Conservation (phyloP, 92 coral and sea anemone species). For the Palythoa grandiflora region DNA sequence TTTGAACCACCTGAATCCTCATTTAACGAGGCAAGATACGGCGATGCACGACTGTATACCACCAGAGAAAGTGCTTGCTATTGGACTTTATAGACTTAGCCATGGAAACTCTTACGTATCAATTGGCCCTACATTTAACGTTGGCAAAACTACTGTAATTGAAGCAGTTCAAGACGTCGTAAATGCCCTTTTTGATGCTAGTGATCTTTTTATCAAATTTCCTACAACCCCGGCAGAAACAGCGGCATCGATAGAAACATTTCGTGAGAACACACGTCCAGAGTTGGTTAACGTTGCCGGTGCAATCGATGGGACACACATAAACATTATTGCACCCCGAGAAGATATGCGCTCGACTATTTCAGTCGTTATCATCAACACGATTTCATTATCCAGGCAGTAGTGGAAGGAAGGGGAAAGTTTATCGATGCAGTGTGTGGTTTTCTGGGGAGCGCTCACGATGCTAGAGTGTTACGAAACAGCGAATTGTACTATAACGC, state of each 20-base stretch:
- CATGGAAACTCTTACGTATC: constrained; percentile 60
- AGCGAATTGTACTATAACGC: constrained; percentile 58
- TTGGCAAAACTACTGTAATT: constrained; percentile 63
- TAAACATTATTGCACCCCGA: constrained; percentile 43
- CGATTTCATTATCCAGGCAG: constrained; percentile 52
- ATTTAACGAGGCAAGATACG: constrained; percentile 60
- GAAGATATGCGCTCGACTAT: constrained; percentile 56
- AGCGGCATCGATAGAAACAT: constrained; percentile 59
- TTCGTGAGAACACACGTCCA: constrained; percentile 67
- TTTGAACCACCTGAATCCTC: constrained; percentile 61
- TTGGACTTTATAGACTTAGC: constrained; percentile 59
- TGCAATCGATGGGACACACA: constrained; percentile 60
- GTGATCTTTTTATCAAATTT: constrained; percentile 62
- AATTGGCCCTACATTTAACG: constrained; percentile 52
- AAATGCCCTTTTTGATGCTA: constrained; percentile 58
- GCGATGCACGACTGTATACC: constrained; percentile 47
- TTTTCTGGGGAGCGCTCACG: constrained; percentile 60
- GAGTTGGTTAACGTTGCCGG: constrained; percentile 66
- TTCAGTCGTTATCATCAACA: constrained; percentile 57
- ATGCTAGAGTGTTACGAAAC: constrained; percentile 58
- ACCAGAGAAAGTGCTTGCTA: constrained; percentile 66
- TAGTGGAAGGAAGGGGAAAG: constrained; percentile 59
- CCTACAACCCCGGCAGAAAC: constrained; percentile 67
- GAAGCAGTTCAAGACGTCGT: constrained; percentile 67
- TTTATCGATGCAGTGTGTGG: constrained; percentile 61